phyloP scores from a whole-genome alignment of 2,888 invertebrate genomes.

The Cosmia pyralina region DNA sequence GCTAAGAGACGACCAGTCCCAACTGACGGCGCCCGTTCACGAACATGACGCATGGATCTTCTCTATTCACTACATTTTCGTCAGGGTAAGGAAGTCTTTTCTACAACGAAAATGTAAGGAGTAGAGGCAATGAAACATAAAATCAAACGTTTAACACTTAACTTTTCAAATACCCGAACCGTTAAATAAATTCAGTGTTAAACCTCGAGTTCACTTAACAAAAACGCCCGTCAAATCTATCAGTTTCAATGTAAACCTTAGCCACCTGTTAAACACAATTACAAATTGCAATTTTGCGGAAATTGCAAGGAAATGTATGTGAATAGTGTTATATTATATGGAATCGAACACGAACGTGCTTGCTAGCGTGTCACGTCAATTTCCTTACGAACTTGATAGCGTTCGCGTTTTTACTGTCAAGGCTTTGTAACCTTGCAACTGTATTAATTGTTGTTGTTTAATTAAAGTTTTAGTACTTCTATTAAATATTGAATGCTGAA shows the following conservation, averaged over 20 bases:
- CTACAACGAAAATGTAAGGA: too few species aligned
- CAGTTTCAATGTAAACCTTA: constrained; percentile 40
- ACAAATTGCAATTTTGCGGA: constrained; percentile 43
- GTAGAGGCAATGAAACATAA: neutral
- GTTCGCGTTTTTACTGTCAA: constrained; percentile 62
- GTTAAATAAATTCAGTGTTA: constrained; percentile 43
- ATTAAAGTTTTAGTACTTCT: constrained; percentile 27
- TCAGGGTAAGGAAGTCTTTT: too few species aligned
- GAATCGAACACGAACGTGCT: constrained; percentile 46
- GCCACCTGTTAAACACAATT: constrained; percentile 28
- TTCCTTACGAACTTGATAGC: constrained; percentile 49
- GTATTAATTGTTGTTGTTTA: constrained; percentile 44
- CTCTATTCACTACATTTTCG: too few species aligned
- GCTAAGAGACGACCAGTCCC: too few species aligned
- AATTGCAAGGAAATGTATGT: constrained; percentile 47
- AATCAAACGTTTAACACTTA: constrained; percentile 6
- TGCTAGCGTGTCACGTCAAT: constrained; percentile 44
- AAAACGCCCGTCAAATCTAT: constrained; percentile 56
- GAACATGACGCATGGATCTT: too few species aligned
- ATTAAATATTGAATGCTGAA: constrained; percentile 41
- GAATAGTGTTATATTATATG: constrained; percentile 31
- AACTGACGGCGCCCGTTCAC: too few species aligned
- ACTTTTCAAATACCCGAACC: constrained; percentile 14
- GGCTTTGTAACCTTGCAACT: constrained; percentile 55
- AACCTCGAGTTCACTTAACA: constrained; percentile 49